phyloP scores from a whole-genome alignment of 1,140 invertebrate species.

The Microplitis mediator region DNA sequence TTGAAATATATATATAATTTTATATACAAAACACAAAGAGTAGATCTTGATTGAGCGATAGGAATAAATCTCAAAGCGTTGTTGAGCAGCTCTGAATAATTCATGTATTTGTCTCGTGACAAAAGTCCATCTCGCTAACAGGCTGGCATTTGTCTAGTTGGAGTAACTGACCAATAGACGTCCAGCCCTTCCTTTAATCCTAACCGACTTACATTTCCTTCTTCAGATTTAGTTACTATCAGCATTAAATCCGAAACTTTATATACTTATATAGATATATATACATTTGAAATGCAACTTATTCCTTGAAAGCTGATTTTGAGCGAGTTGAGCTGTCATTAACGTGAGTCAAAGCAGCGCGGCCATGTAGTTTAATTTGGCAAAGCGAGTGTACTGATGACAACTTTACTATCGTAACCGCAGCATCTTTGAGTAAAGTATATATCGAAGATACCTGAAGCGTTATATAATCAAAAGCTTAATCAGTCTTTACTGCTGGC shows the following conservation, averaged over 20 bases:
- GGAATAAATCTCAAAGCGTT: not conserved
- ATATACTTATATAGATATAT: not conserved
- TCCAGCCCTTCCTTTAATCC: not conserved
- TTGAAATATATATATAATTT: too few relatives aligned
- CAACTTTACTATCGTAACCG: constrained; percentile 12
- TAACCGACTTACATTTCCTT: not conserved
- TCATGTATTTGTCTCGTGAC: not conserved
- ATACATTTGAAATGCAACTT: not conserved
- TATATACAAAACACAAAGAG: too few relatives aligned
- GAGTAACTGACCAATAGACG: not conserved
- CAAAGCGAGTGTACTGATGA: constrained; percentile 6
- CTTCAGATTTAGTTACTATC: too few relatives aligned
- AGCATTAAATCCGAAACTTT: not conserved
- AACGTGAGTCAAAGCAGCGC: not conserved
- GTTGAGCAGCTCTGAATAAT: not conserved
- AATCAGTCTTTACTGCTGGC: constrained; percentile 9
- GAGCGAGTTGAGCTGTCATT: constrained; percentile 11
- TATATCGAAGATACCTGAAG: constrained; percentile 20
- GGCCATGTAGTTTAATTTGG: not conserved
- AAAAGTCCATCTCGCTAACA: not conserved
- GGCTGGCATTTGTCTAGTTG: not conserved
- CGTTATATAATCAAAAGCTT: constrained; percentile 23
- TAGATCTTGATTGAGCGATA: not conserved
- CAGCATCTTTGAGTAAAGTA: constrained; percentile 7
- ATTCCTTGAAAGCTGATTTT: not conserved